Evolutionary conservation across 2,888 invertebrate genomes (phyloP).

Genomic region (Allygus modestus): DNA sequence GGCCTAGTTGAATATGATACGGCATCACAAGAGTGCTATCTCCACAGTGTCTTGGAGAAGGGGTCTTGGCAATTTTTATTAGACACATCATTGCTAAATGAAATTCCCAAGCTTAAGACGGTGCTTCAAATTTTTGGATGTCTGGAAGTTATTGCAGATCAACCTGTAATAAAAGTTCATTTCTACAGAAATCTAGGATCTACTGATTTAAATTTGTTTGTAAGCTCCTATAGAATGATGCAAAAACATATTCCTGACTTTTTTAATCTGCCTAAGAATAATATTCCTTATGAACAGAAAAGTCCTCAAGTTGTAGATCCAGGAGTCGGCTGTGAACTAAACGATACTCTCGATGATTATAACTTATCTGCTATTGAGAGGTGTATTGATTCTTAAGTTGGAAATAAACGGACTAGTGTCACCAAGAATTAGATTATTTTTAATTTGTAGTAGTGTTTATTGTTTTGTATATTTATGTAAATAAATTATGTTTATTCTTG

Average conservation of each 20-base stretch:
- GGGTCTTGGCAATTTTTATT: conserved; percentile 31
- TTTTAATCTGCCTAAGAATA: not conserved
- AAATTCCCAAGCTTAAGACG: conserved; percentile 12
- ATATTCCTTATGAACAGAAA: not conserved
- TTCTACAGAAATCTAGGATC: conserved; percentile 7
- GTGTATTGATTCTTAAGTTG: not conserved
- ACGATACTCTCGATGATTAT: conserved; percentile 41
- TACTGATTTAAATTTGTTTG: conserved; percentile 9
- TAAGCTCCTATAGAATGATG: conserved; percentile 19
- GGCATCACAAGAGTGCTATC: not conserved
- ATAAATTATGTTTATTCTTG: not conserved
- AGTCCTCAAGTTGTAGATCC: not conserved
- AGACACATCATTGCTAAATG: conserved; percentile 12
- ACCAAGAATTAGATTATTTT: not conserved
- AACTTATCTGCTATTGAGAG: not conserved
- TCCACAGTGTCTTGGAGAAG: conserved; percentile 37
- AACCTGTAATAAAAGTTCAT: not conserved
- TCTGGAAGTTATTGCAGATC: not conserved
- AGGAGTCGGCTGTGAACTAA: not conserved
- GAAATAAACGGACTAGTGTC: not conserved
- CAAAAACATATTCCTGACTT: conserved; percentile 2
- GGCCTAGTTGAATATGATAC: not conserved
- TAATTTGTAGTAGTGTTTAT: not conserved
- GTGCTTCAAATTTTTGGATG: conserved; percentile 21
- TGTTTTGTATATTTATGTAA: not conserved